Conservation (phyloP, 2,113 vertebrate species). For the Pygoscelis antarcticus region DNA sequence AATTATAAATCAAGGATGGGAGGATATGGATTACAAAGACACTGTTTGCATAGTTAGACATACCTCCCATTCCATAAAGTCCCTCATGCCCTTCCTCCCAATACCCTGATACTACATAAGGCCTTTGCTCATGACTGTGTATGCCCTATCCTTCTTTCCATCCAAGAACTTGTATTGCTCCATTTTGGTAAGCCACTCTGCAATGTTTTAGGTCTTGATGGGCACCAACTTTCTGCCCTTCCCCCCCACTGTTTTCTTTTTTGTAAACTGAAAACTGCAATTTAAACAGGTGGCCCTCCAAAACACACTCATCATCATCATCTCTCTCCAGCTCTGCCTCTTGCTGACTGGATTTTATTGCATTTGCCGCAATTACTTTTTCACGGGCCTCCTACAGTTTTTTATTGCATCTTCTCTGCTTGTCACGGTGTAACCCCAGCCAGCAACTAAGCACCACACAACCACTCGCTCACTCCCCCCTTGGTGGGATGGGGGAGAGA, state of each 20-base stretch:
- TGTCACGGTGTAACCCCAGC: too few species aligned
- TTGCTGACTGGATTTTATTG: background rate
- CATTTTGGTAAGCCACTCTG: background rate
- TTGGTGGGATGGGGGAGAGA: too few species aligned
- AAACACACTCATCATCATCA: background rate
- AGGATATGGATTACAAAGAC: background rate
- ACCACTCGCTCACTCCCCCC: too few species aligned
- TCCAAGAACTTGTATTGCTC: background rate
- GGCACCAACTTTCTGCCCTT: background rate
- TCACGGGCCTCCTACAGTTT: background rate
- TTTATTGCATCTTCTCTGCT: background rate
- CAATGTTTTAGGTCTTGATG: accelerated
- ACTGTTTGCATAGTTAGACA: background rate
- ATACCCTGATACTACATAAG: background rate
- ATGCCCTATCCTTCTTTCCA: background rate
- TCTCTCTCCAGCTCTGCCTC: background rate
- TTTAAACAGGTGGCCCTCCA: background rate
- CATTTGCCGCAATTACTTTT: background rate
- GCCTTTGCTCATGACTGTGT: background rate
- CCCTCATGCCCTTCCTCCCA: background rate
- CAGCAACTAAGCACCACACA: too few species aligned
- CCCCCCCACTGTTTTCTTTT: accelerated
- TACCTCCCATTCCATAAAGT: background rate
- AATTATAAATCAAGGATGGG: background rate
- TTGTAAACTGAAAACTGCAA: background rate